Base-by-base conservation (phyloP, 2,888 invertebrate species). In the Agrochola lota region DNA sequence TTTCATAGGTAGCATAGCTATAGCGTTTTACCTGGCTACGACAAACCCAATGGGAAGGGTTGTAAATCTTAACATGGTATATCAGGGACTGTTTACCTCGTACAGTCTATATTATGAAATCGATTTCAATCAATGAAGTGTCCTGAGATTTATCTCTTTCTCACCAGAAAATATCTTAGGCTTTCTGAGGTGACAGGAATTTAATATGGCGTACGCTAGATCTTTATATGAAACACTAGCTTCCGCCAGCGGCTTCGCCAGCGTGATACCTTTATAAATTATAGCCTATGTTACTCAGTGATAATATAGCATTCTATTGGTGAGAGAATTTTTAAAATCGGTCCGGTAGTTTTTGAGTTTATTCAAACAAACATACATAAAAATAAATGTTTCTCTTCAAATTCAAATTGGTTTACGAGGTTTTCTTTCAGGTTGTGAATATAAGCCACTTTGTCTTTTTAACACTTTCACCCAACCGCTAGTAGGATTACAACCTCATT, bases 401-500 rank as follows among this genome's bases (percentile, higher is more conserved):
- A n/a, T n/a, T n/a, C 52, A 70, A 78, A 43, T 52, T 59, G 26
- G 35, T 59, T 79, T 4, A 71, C 30, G 12, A 60, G 46, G 46
- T 55, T 82, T 75, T 55, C 35, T 75, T 17, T 74, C 2, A 15
- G 30, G 64, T 49, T 52, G 2, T 26, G 8, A 43, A 26, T 67
- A 52, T 79, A 35, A 71, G 43, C 59, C 66, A 70, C 72, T 83
- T 78, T 46, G 60, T 52, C 49, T 67, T 77, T 84, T 74, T 59
- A 82, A 74, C 83, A 74, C 85, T 74, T 82, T 77, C 69, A n/a
- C 43, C 55, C 55, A 26, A 63, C 74, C 69, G 46, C 52, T 85
- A 77, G 77, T 70, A 74, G 83, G 84, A 85, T 84, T 82, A 84
- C 60, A 77, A 74, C 55, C 64, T 85, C 71, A 77, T 74, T 69